phyloP scores from a whole-genome alignment of 2,888 invertebrate species.

The Ectemnius cavifrons region DNA sequence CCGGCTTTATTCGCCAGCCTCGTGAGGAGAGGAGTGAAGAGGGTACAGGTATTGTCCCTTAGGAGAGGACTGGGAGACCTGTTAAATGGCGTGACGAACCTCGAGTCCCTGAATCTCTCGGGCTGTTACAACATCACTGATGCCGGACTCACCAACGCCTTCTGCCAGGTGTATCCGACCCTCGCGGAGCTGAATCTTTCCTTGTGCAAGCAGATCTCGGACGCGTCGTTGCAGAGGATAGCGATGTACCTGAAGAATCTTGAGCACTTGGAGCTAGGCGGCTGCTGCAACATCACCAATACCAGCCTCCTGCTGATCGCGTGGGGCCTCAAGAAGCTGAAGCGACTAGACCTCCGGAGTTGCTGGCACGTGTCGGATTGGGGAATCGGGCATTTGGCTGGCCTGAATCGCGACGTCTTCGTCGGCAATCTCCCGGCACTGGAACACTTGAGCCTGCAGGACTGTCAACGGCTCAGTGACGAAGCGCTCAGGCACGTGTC shows the following conservation, averaged over 20 bases:
- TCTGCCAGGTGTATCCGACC: conserved; percentile 87
- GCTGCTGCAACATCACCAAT: conserved; percentile 94
- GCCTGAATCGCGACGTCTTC: conserved; percentile 83
- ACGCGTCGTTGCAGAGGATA: conserved; percentile 90
- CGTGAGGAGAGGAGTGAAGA: conserved; percentile 91
- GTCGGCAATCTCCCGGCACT: conserved; percentile 85
- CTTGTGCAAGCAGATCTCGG: conserved; percentile 97
- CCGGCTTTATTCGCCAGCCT: conserved; percentile 92
- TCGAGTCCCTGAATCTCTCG: conserved; percentile 92
- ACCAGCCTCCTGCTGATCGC: conserved; percentile 91
- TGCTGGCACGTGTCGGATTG: conserved; percentile 96
- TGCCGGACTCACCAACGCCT: conserved; percentile 89
- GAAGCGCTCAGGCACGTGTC: conserved; percentile 93
- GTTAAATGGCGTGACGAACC: conserved; percentile 89
- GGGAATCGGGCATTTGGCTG: conserved; percentile 92
- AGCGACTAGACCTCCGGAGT: conserved; percentile 91
- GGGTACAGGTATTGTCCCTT: conserved; percentile 93
- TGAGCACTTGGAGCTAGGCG: conserved; percentile 92
- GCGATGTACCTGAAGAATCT: conserved; percentile 91
- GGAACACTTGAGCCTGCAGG: conserved; percentile 93
- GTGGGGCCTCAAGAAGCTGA: conserved; percentile 91
- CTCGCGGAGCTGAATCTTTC: conserved; percentile 91
- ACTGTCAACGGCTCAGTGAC: conserved; percentile 96
- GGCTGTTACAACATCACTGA: conserved; percentile 97
- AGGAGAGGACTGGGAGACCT: conserved; percentile 91